phyloP scores from a whole-genome alignment of 2,888 invertebrate species.

The Ashinkailepas kermadecensis region DNA sequence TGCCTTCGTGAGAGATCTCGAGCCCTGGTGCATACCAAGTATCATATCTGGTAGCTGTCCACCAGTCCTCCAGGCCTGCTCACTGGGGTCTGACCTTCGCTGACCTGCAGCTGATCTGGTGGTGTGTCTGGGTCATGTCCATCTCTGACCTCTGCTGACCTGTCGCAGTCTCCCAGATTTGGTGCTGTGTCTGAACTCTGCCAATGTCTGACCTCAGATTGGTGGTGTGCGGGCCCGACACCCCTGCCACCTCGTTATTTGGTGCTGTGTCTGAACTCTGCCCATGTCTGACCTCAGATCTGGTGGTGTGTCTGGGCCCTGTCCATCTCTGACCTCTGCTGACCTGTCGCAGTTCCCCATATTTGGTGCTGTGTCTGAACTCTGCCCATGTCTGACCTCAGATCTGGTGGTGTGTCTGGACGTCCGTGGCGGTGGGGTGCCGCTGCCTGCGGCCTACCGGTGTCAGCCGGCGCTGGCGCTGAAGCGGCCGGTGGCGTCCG shows the following conservation, averaged over 20 bases:
- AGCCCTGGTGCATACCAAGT: too few relatives aligned
- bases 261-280: not conserved
- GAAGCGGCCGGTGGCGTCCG: slow-evolving; percentile 25
- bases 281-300: not conserved
- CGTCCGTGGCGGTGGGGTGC: slow-evolving; percentile 43
- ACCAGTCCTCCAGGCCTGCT: too few relatives aligned
- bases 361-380: too few relatives aligned
- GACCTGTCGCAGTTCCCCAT: too few relatives aligned
- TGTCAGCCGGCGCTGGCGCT: slow-evolving; percentile 32
- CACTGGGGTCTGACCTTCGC: not conserved
- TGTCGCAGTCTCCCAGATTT: too few relatives aligned
- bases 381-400: too few relatives aligned
- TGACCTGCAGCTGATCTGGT: not conserved
- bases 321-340: too few relatives aligned
- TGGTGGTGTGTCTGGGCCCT: not conserved
- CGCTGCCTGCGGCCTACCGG: slow-evolving; percentile 45
- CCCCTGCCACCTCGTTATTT: not conserved
- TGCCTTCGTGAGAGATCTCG: too few relatives aligned
- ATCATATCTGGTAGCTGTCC: too few relatives aligned
- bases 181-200: too few relatives aligned
- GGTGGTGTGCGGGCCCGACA: not conserved
- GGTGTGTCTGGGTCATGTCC: not conserved
- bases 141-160: too few relatives aligned
- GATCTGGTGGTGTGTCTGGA: slow-evolving; percentile 41
- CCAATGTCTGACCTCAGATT: too few relatives aligned